Evolutionary conservation across 2,797 vertebrate species (phyloP), one percentile per base, ranked within the genome.

Genomic region (Odontamblyopus rebecca): DNA sequence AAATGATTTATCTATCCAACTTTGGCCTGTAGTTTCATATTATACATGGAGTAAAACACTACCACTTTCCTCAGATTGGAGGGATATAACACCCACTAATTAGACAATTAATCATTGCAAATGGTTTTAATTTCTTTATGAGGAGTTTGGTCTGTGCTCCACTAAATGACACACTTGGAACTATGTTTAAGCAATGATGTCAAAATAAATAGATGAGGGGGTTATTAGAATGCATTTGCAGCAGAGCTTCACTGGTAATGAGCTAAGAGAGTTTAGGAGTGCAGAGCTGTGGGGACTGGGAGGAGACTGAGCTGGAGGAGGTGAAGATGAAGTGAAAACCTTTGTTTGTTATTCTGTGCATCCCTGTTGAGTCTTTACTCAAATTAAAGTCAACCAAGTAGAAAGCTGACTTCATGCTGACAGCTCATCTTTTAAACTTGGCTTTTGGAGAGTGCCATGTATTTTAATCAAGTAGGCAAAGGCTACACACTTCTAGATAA

Each of bases 341-440:
- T 77, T 77, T 85, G 77, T 86, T 85, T 78, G 71, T 77, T 63
- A 26, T 74, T 68, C 83, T 75, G 77, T 80, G 59, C 73, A 71
- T 83, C 78, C 81, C 82, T 44, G 76, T 61, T 81, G 83, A 83
- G 70, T 78, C 61, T 88, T 86, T 87, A 88, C 89, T 85, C 80
- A 88, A 90, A 89, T 74, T 71, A 71, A 77, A 80, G 51, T 82
- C 82, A 90, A 74, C 77, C 73, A 68, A 84, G 85, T 56, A 30
- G 27, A 86, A 77, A 85, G 83, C 56, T 81, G 77, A 73, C 72
- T 81, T 61, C 71, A 70, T 68, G 29, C 76, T 85, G 77, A 80
- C 79, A 84, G 81, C 81, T 85, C 87, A 88, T 90, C 73, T 85
- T 88, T 89, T 82, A 80, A 81, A 84, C 75, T 73, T 82, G 84